Base-by-base conservation (phyloP, 1,140 invertebrate species). In the Danaus plexippus region DNA sequence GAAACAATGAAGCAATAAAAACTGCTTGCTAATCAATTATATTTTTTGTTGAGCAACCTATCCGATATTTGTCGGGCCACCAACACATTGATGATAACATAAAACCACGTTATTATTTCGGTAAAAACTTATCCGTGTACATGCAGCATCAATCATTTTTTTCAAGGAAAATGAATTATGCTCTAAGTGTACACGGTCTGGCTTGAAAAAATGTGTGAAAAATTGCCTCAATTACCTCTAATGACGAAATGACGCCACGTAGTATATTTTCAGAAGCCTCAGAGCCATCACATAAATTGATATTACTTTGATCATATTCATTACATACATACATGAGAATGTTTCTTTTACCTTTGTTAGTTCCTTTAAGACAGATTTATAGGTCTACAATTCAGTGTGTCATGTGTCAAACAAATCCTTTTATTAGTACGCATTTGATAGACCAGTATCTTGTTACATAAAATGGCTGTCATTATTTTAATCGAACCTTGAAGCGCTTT, bases 111-210 rank as follows among this genome's bases (percentile, higher is more conserved):
- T 67, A 57, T 67, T 68, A 68, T 75, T 73, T 64, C 51, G 63
- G 66, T 70, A 73, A 74, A 73, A 77, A 71, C 64, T 56, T 67
- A 70, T 57, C 55, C 53, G 49, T 54, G 47, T 63, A 64, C 51
- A 59, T 47, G 52, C 60, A 66, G 68, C 80, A 85, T 85, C 77
- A 85, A 85, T 85, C 81, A 82, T 77, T 69, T 81, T 83, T 80
- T 79, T 75, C 67, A 64, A 73, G 73, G 76, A 73, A 75, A 80
- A 80, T 72, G 75, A 77, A 73, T 80, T 78, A 80, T 67, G 66
- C 64, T 69, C 62, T 73, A 75, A 83, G 73, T 75, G 71, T 69
- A 73, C 51, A 59, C 65, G 63, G 65, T 68, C 63, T 69, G 66
- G 67, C 59, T 61, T 70, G 59, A 81, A 83, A 80, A 83, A 80